Evolutionary conservation across 2,888 invertebrate species (phyloP).

Genomic region (Eledona agricola): DNA sequence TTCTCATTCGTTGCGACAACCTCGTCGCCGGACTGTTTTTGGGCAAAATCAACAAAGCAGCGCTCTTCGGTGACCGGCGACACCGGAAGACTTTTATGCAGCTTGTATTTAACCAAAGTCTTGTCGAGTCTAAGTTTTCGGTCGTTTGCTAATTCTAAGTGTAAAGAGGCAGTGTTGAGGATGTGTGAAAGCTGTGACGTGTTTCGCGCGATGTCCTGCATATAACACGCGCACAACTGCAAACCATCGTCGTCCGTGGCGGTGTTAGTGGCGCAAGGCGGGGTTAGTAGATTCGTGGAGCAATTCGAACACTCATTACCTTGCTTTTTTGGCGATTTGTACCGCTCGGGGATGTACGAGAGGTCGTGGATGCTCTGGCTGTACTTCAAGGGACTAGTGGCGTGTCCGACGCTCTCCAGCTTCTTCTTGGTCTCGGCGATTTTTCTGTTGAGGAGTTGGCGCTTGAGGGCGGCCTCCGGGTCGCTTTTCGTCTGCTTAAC

Average conservation of each 20-base stretch:
- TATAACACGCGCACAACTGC: constrained; percentile 61
- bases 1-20: constrained; percentile 58
- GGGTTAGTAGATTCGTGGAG: constrained; percentile 42
- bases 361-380: constrained; percentile 89
- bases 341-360: constrained; percentile 72
- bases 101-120: constrained; percentile 58
- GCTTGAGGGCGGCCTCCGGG: constrained; percentile 70
- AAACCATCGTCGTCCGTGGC: constrained; percentile 56
- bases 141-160: constrained; percentile 37
- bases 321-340: constrained; percentile 52
- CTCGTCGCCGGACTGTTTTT: constrained; percentile 55
- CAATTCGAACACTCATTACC: constrained; percentile 44
- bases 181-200: constrained; percentile 53
- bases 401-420: constrained; percentile 87
- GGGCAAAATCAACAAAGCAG: constrained; percentile 58
- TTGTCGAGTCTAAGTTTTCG: constrained; percentile 58
- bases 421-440: constrained; percentile 86
- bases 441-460: constrained; percentile 83
- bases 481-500: constrained; percentile 68
- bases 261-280: constrained; percentile 44
- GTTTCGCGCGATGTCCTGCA: constrained; percentile 58
- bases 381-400: constrained; percentile 80
- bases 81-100: constrained; percentile 79
- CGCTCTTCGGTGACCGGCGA: constrained; percentile 83
- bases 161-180: constrained; percentile 40